These are phyloP conservation scores for Vespertilio murinus DNA, from an alignment of 2,797 vertebrate genomes.

Conservation along the genomic window DNA sequence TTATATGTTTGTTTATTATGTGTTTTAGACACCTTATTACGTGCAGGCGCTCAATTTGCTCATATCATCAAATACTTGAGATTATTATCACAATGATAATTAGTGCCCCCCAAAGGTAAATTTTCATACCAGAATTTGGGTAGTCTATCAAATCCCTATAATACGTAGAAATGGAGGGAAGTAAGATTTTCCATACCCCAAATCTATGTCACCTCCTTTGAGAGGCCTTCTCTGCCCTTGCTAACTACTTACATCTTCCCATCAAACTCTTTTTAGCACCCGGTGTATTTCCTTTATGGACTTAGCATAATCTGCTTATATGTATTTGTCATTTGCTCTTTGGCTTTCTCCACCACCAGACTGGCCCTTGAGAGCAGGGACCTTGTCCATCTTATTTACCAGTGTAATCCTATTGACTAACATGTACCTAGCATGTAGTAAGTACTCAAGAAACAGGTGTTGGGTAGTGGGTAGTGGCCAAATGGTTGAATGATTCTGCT, in stretches of 20 bases:
- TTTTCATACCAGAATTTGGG: neutral
- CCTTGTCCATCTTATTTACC: neutral
- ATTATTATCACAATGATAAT: slow-evolving; percentile 1
- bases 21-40: neutral
- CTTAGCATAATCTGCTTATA: neutral
- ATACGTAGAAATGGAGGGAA: neutral
- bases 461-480: neutral
- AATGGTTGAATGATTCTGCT: neutral
- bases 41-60: neutral
- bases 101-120: neutral
- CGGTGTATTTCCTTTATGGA: neutral
- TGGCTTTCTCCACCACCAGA: neutral
- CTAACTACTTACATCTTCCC: neutral
- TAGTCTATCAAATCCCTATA: neutral
- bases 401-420: neutral
- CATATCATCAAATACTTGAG: neutral
- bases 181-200: neutral
- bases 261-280: neutral
- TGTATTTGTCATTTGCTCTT: neutral
- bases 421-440: neutral
- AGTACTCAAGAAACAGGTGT: neutral
- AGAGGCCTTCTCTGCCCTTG: neutral
- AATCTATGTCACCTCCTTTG: neutral
- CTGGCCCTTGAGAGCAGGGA: neutral
- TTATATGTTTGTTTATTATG: slow-evolving; percentile 5